A percentile compares a stretch with the other conserved stretches of the same genome.
Evolutionary conservation across 2,797 vertebrate species (phyloP).

Genomic region (Chaenodraco wilsoni): DNA sequence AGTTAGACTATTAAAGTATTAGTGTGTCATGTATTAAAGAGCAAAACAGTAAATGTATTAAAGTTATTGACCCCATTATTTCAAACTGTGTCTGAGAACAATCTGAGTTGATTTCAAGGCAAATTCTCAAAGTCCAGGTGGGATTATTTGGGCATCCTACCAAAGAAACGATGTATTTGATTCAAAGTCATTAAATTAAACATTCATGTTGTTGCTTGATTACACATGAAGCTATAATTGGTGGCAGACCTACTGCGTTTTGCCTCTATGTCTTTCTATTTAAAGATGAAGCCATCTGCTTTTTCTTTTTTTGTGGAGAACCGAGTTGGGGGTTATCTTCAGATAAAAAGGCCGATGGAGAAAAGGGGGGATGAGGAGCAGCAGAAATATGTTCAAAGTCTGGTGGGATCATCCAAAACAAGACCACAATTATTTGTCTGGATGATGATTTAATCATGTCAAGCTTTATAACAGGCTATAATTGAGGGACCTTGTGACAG

Average conservation of each 20-base stretch:
- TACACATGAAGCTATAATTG: conserved; percentile 54
- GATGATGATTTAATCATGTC: conserved; percentile 17
- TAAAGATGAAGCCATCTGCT: conserved; percentile 55
- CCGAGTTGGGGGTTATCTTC: conserved; percentile 22
- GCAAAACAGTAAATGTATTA: conserved; percentile 11
- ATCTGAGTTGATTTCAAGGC: not conserved
- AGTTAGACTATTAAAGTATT: conserved; percentile 1
- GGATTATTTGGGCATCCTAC: conserved; percentile 13
- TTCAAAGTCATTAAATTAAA: conserved; percentile 43
- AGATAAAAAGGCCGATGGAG: conserved; percentile 40
- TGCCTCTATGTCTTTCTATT: conserved; percentile 45
- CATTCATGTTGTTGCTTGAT: conserved; percentile 38
- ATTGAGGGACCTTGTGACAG: not conserved
- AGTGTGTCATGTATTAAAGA: not conserved
- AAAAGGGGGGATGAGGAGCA: not conserved
- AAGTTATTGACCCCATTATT: conserved; percentile 10
- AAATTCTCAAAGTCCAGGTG: conserved; percentile 5
- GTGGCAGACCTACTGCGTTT: conserved; percentile 37
- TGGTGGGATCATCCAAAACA: conserved; percentile 14
- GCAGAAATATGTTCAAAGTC: conserved; percentile 46
- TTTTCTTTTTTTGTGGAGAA: conserved; percentile 17
- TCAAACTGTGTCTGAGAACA: conserved; percentile 26
- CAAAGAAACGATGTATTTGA: conserved; percentile 26
- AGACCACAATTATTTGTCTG: not conserved
- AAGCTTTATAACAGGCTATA: conserved; percentile 11